Base-by-base conservation (phyloP, 2,113 vertebrate genomes). In the Neodon shergylaensis region DNA sequence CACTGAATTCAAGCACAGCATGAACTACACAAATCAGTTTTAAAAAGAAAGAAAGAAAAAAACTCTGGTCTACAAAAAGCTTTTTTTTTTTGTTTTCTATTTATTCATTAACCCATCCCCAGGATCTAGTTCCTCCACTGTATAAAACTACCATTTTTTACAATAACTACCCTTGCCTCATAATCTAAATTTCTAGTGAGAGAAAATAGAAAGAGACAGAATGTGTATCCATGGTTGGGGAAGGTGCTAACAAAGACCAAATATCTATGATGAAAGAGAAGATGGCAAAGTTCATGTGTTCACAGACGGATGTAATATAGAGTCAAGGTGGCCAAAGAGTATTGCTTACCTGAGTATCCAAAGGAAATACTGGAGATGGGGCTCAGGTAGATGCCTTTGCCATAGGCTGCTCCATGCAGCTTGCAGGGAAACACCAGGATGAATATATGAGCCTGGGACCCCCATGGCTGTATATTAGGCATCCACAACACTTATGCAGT, bases 321-420 rank as follows among this genome's bases (percentile, higher is more conserved):
- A 11, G 5, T 91, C 94, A 93, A 65, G 73, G 7, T 52, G 88
- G 92, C 90, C 94, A 95, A 28, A 95, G 90, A 92, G 66, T 96
- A 92, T 97, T 95, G 98, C 99, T 99, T 99, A 99, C 99, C 99
- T 99, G 99, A 99, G 98, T 99, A 99, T 99, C 99, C 99, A 98
- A 99, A 99, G 98, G 99, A 99, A 99, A 99, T 99, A 99, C 99
- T 99, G 99, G 99, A 99, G 99, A 99, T 99, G 99, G 99, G 99
- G 99, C 99, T 99, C 98, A 99, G 99, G 99, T 99, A 99, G 99
- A 99, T 99, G 98, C 99, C 99, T 99, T 99, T 99, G 98, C 99
- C 99, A 98, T 99, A 99, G 92, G 99, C 99, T 99, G 99, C 99
- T 98, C 99, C 99, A 98, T 99, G 99, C 99, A 99, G 99, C 99